Base-by-base conservation (phyloP, 2,113 vertebrate genomes). In the Spea multiplicata region DNA sequence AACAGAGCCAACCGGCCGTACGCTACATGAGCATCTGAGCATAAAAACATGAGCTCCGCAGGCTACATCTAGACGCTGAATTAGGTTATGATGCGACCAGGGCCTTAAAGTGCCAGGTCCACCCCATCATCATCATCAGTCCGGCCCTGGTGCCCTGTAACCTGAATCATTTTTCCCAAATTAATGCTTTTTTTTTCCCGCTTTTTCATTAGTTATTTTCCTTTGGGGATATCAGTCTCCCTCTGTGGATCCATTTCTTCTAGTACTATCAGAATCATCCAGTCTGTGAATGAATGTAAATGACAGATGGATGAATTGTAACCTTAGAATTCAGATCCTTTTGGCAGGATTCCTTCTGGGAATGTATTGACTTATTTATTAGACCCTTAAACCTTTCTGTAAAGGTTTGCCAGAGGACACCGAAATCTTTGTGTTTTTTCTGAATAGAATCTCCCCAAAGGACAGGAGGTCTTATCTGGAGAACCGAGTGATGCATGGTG, bases 301-400 rank as follows among this genome's bases (percentile, higher is more conserved):
- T 71, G 59, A 64, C 57, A 17, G 53, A 71, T 13, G 53, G 12
- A 46, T 8, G 49, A 53, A 14, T 44, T 66, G 49, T 66, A 45
- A 75, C 44, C 61, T 64, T 45, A 64, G 14, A n/a, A 69, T 77
- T 45, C 66, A n/a, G 53, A 71, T 77, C 17, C 57, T 71, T 70
- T 78, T 71, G 68, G 45, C 69, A 45, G 69, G 47, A 71, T 71
- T 77, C 30, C 76, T 53, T 44, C 69, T 55, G 76, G 52, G 69
- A 49, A 47, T 72, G 59, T 55, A 72, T 78, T 72, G 76, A 78
- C 49, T 72, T 72, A 78, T 72, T 72, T 72, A 78, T 78, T 72
- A 72, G 30, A 78, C 76, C 66, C 47, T 76, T 76, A 69, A 78
- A 78, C 62, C 76, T 71, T 72, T 71, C 49, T 66, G 69, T 50